phyloP scores from a whole-genome alignment of 2,113 vertebrate genomes.

The Serinus canaria region DNA sequence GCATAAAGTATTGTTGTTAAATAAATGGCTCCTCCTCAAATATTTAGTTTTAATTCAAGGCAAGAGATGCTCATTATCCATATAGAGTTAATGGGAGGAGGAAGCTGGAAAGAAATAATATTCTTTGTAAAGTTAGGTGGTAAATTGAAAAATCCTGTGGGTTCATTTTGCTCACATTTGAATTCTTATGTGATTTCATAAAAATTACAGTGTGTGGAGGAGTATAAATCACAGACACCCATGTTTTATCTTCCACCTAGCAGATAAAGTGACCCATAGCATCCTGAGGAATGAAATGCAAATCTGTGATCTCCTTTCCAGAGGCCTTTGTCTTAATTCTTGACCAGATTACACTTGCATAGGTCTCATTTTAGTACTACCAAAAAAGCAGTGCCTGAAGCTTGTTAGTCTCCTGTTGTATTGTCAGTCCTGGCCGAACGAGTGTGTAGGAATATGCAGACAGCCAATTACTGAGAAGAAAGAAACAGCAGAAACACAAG shows the following conservation, averaged over 20 bases:
- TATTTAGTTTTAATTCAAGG: not conserved
- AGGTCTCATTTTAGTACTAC: not conserved
- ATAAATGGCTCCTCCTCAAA: not conserved
- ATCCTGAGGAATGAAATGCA: not conserved
- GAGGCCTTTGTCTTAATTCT: not conserved
- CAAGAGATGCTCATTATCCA: accelerated
- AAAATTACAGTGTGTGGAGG: not conserved
- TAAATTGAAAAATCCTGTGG: not conserved
- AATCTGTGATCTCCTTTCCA: not conserved
- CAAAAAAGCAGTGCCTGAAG: not conserved
- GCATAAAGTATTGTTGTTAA: not conserved
- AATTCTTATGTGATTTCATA: not conserved
- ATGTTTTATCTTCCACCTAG: accelerated
- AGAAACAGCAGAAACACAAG: not conserved
- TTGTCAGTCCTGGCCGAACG: not conserved
- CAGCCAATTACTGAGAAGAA: not conserved
- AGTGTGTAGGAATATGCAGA: not conserved
- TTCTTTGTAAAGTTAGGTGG: not conserved
- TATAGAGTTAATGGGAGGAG: not conserved
- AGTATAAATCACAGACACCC: not conserved
- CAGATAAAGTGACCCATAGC: not conserved
- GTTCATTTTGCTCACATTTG: not conserved
- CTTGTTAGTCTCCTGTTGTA: not conserved
- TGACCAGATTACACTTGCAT: not conserved
- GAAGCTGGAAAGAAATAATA: not conserved